Evolutionary conservation across 2,888 invertebrate species (phyloP), one percentile per base, ranked within the genome.

Genomic region (Augiades crinisus): DNA sequence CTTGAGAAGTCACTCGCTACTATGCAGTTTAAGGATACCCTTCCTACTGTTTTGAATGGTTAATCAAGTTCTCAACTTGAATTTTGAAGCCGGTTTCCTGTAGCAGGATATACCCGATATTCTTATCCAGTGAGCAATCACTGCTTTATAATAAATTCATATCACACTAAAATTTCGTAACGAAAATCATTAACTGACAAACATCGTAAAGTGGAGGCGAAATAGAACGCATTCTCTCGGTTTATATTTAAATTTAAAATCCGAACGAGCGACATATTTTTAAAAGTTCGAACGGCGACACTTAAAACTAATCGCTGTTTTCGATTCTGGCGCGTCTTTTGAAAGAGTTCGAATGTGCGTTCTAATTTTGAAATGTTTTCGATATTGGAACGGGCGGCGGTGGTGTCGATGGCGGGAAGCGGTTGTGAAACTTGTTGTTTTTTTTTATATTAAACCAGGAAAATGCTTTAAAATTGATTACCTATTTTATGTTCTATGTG

Each of bases 251-350:
- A 76, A 75, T 75, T 73, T 75, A 80, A 65, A 85, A 86, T 81
- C 78, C 78, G 80, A 85, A 86, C 83, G 80, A 70, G 75, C 84
- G 80, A 86, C 88, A 88, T 87, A 87, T 87, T 86, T 88, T 88
- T 88, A 88, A 85, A 81, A 83, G 78, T 86, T 88, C 87, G 86
- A 86, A 87, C 83, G 74, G 67, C 72, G 81, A 81, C 84, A 84
- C 78, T 82, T 81, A 79, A 81, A 85, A 88, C 87, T 88, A 87
- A 89, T 89, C 88, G 86, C 77, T 86, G 88, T 86, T 87, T 88
- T 88, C 87, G 89, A 87, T 88, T 86, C 85, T 75, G 75, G 75
- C 71, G 72, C 78, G 78, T 76, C 75, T 81, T 79, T 78, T 78
- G 83, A 82, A 86, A 84, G 81, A 83, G 85, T 85, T 86, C 80